These are phyloP conservation scores for Decapterus maruadsi DNA, from an alignment of 2,797 vertebrate species.

Conservation along the genomic window DNA sequence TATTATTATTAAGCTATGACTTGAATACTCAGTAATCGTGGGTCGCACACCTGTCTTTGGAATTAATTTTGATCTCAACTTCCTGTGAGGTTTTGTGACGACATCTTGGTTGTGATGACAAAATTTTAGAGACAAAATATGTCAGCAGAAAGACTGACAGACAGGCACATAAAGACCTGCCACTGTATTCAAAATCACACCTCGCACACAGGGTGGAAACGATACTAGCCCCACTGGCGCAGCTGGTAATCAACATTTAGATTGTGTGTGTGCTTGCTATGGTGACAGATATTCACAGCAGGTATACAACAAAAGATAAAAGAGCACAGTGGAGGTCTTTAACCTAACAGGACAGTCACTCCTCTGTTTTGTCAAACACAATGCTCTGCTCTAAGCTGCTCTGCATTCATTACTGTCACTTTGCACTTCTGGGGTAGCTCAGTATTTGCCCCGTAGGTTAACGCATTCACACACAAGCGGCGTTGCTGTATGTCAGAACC, in stretches of 20 bases:
- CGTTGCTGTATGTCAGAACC: conserved; percentile 51
- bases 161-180: too few relatives aligned
- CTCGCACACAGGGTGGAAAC: too few relatives aligned
- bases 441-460: conserved; percentile 70
- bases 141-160: too few relatives aligned
- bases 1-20: too few relatives aligned
- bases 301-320: conserved; percentile 27
- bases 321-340: conserved; percentile 50
- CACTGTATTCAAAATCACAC: too few relatives aligned
- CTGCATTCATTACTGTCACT: conserved; percentile 84
- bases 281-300: conserved; percentile 22
- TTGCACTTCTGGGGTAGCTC: conserved; percentile 62
- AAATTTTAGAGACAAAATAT: too few relatives aligned
- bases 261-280: neutral
- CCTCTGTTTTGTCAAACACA: conserved; percentile 54
- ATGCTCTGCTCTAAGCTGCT: conserved; percentile 58
- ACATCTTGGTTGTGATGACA: too few relatives aligned
- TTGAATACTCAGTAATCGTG: too few relatives aligned
- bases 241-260: conserved; percentile 2
- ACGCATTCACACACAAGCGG: conserved; percentile 65
- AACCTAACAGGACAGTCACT: conserved; percentile 63
- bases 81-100: too few relatives aligned
- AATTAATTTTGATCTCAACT: too few relatives aligned
- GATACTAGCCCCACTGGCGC: too few relatives aligned
- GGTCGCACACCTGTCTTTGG: too few relatives aligned